Base-by-base conservation (phyloP, 2,113 vertebrate species). In the Atractosteus spatula region DNA sequence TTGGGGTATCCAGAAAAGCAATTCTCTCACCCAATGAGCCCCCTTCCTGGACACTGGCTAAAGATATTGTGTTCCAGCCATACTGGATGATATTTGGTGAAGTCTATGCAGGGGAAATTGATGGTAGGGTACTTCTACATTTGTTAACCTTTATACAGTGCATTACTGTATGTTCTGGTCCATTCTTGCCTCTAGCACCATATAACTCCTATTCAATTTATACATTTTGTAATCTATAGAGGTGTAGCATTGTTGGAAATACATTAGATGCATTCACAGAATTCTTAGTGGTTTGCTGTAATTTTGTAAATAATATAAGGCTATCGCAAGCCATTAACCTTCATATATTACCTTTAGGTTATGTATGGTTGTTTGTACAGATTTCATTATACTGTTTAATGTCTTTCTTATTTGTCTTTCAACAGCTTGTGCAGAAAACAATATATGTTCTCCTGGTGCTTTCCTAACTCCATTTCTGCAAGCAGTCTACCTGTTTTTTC, bases 41-140 rank as follows among this genome's bases (percentile, higher is more conserved):
- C 16, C 96, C 96, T 0, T 97, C 95, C 8, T 99, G 97, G 97
- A 86, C 76, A 29, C 87, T 99, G 0, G 95, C 94, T 7, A 87
- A 90, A 74, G 95, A 99, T 71, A 87, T 97, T 2, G 92, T 99
- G 3, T 98, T 97, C 84, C 92, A 98, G 5, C 97, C 97, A 0
- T 99, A 99, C 79, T 99, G 96, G 94, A 99, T 99, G 97, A 99
- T 98, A 67, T 99, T 94, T 66, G 97, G 97, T 80, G 97, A 99
- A 75, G 97, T 98, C 13, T 99, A 98, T 71, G 96, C 96, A 62
- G 63, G 68, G 29, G 92, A 98, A 61, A 96, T 98, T 79, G 90
- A 96, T 76, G 87, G 97, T 99, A 72, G 4, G 92, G 90, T 16
- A 7, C 63, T 80, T 44, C 13, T 11, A 10, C 11, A 29, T 29